phyloP scores from a whole-genome alignment of 2,113 vertebrate genomes.

The Poeciliopsis turrubarensis region DNA sequence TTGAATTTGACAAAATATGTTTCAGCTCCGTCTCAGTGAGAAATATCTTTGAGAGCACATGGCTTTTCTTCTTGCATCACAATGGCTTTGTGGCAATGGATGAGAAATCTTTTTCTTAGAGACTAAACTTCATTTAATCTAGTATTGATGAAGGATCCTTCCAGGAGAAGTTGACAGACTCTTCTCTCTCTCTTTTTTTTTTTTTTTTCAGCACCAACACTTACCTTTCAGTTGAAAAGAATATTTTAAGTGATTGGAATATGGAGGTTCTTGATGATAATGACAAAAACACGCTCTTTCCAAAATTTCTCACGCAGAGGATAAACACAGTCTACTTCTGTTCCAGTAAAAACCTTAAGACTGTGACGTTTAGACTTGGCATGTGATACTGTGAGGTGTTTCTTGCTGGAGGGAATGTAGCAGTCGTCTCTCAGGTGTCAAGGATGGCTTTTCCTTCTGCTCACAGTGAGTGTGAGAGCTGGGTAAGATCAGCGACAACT shows the following conservation, averaged over 20 bases:
- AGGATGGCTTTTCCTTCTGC: conserved; percentile 21
- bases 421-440: conserved; percentile 17
- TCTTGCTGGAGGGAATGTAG: conserved; percentile 24
- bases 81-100: background rate
- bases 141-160: conserved; percentile 33
- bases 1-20: conserved; percentile 3
- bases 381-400: conserved; percentile 31
- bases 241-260: conserved; percentile 11
- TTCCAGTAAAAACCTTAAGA: conserved; percentile 16
- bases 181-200: background rate
- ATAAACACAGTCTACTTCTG: conserved; percentile 21
- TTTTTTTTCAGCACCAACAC: conserved; percentile 22
- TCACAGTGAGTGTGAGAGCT: conserved; percentile 17
- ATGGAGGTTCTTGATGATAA: background rate
- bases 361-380: conserved; percentile 21
- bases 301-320: conserved; percentile 1
- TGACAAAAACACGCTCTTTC: background rate
- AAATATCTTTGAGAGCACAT: conserved; percentile 14
- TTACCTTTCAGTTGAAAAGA: conserved; percentile 58
- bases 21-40: conserved; percentile 17
- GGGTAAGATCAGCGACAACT: conserved; percentile 10
- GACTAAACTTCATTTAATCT: conserved; percentile 37
- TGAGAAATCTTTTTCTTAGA: background rate
- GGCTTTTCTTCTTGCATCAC: background rate
- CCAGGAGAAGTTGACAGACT: conserved; percentile 6